These are phyloP conservation scores for Drepana falcataria DNA, from an alignment of 2,888 invertebrate species.

Conservation along the genomic window DNA sequence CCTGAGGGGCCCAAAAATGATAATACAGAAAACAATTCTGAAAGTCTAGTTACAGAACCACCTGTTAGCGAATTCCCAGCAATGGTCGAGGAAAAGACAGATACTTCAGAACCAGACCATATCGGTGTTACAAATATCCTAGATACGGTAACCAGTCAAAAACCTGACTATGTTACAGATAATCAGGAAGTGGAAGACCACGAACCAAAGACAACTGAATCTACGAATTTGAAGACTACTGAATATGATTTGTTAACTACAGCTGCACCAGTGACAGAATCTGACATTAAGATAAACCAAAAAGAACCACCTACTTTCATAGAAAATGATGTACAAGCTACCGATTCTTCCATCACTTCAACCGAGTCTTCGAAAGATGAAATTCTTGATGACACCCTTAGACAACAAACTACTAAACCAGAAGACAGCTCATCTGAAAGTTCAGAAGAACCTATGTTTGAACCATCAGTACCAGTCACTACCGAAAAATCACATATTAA, in stretches of 20 bases:
- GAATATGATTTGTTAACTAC: constrained; percentile 10
- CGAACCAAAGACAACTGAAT: constrained; percentile 11
- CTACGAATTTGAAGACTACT: constrained; percentile 5
- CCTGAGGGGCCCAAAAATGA: not conserved
- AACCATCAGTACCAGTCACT: not conserved
- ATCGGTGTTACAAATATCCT: constrained; percentile 8
- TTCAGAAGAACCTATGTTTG: not conserved
- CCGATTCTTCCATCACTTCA: not conserved
- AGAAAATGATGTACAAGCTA: not conserved
- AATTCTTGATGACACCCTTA: not conserved
- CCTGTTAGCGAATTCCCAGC: constrained; percentile 1
- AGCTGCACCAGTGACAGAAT: constrained; percentile 15
- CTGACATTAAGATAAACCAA: constrained; percentile 14
- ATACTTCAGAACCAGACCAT: constrained; percentile 2
- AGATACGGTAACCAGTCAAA: not conserved
- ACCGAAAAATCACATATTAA: not conserved
- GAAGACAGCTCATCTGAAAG: not conserved
- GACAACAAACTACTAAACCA: not conserved
- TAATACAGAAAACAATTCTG: not conserved
- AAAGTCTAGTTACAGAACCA: not conserved
- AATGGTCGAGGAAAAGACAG: constrained; percentile 4
- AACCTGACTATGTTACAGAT: constrained; percentile 6
- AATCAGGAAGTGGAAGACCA: constrained; percentile 7
- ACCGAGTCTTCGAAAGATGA: not conserved
- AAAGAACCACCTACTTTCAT: constrained; percentile 7